Percentiles rank a stretch among this genome's conserved stretches.
phyloP scores from a whole-genome alignment of 2,888 invertebrate genomes.

The Xylota sylvarum region DNA sequence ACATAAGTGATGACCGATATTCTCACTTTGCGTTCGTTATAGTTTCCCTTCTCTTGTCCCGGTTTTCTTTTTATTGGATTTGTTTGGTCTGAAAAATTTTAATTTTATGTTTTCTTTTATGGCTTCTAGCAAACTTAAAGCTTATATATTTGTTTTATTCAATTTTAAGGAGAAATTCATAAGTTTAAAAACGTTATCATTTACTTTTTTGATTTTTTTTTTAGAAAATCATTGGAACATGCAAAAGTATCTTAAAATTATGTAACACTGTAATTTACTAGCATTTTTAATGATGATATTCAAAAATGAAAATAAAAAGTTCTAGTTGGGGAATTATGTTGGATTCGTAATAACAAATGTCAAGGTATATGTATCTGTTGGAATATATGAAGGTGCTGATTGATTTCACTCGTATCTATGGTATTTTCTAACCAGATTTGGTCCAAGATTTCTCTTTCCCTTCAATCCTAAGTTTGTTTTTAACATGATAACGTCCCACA shows the following conservation, averaged over 20 bases:
- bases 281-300: no score
- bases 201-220: not conserved
- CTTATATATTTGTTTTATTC: slow-evolving; percentile 16
- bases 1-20: slow-evolving; percentile 21
- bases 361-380: no score
- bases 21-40: slow-evolving; percentile 36
- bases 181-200: slow-evolving; percentile 1
- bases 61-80: not conserved
- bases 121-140: slow-evolving; percentile 33
- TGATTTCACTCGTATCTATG: no score
- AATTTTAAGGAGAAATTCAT: slow-evolving; percentile 18
- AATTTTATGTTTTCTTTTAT: slow-evolving; percentile 16
- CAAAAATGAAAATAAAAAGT: no score
- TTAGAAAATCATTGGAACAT: slow-evolving; percentile 31
- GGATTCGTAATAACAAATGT: no score
- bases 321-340: no score
- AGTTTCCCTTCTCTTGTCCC: slow-evolving; percentile 17
- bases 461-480: no score
- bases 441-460: no score
- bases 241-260: not conserved
- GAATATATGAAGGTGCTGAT: no score
- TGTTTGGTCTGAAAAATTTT: not conserved
- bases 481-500: no score
- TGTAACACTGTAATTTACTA: no score
- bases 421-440: no score